phyloP scores from a whole-genome alignment of 2,797 vertebrate genomes.

The Chrosomus eos region DNA sequence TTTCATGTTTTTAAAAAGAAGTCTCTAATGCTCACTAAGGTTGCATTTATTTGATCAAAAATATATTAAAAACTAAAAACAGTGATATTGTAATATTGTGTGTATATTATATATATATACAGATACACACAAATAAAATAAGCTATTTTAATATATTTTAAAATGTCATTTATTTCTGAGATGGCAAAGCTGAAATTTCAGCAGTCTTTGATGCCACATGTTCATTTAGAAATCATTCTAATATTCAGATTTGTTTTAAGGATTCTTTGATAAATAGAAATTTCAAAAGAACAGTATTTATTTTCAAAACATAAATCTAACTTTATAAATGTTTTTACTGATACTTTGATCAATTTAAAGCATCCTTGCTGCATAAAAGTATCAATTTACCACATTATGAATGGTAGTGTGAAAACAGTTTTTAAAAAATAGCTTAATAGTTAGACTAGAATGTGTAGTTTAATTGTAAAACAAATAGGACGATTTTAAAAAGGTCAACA shows the following conservation, averaged over 20 bases:
- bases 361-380: neutral
- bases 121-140: no score
- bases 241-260: neutral
- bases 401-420: neutral
- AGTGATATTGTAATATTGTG: neutral
- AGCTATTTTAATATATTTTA: neutral
- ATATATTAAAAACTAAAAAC: constrained; percentile 7
- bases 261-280: neutral
- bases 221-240: neutral
- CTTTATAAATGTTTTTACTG: neutral
- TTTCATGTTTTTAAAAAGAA: neutral
- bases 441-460: neutral
- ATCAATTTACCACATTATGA: neutral
- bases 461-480: constrained; percentile 15
- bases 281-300: neutral
- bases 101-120: no score
- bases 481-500: constrained; percentile 23
- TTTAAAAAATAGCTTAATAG: constrained; percentile 7
- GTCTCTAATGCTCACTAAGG: neutral
- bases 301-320: no score
- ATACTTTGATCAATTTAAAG: neutral
- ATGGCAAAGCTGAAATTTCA: neutral
- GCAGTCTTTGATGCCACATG: neutral
- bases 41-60: constrained; percentile 4
- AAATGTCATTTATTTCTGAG: neutral